Percentiles rank a stretch among this genome's conserved stretches.
These are phyloP conservation scores for Catharus bicknelli DNA, from an alignment of 2,113 vertebrate species.

Conservation along the genomic window DNA sequence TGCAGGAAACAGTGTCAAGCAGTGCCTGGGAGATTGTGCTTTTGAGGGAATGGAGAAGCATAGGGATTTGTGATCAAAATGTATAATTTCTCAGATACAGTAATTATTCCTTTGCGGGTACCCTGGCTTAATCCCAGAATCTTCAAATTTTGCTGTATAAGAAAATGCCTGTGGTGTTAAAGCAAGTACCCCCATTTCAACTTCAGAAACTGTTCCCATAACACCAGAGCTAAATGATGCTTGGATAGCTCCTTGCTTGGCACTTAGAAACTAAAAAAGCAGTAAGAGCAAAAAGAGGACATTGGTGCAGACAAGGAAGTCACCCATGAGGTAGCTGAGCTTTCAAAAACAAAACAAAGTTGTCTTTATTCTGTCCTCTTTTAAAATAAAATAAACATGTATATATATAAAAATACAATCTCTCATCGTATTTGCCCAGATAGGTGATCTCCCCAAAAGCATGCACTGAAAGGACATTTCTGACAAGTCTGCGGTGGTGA, in stretches of 20 bases:
- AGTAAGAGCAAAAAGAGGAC: neutral
- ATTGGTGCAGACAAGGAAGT: neutral
- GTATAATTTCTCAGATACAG: fast-evolving
- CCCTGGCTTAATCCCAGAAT: neutral
- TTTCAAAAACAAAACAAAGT: neutral
- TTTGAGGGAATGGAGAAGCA: neutral
- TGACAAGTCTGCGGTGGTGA: neutral
- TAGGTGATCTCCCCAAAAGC: neutral
- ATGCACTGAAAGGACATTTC: neutral
- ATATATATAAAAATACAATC: too few species aligned
- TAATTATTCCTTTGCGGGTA: neutral
- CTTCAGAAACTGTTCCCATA: neutral
- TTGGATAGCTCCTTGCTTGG: neutral
- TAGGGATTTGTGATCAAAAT: neutral
- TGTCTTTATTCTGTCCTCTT: neutral
- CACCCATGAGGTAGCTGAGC: neutral
- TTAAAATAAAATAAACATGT: neutral
- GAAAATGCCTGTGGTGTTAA: neutral
- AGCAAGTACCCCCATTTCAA: neutral
- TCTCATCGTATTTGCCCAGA: neutral
- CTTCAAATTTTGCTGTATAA: neutral
- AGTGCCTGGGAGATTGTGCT: neutral
- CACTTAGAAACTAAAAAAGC: fast-evolving
- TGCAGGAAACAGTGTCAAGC: fast-evolving
- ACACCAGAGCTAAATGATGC: neutral